A percentile compares a stretch with the other conserved stretches of the same genome.
phyloP scores from a whole-genome alignment of 2,888 invertebrate species.

The Cataglyphis albicans region DNA sequence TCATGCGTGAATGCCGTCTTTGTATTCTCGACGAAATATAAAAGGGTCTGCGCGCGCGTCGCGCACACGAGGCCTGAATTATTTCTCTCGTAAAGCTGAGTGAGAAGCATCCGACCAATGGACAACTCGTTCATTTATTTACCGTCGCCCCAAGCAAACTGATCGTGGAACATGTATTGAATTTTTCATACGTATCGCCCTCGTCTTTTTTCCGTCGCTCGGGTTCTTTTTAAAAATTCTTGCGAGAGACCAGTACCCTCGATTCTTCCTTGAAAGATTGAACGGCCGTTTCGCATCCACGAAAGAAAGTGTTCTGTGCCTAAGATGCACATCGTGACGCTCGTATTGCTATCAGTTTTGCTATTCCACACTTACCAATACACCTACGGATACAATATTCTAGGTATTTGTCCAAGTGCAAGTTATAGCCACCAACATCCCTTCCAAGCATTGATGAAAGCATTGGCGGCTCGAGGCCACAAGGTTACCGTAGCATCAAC shows the following conservation, averaged over 20 bases:
- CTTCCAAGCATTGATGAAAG: constrained; percentile 82
- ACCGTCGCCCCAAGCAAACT: constrained; percentile 67
- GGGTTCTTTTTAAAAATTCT: constrained; percentile 59
- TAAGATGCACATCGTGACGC: constrained; percentile 55
- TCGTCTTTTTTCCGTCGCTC: constrained; percentile 33
- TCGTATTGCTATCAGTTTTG: constrained; percentile 47
- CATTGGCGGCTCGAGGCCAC: constrained; percentile 79
- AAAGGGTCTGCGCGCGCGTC: constrained; percentile 57
- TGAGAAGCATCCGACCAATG: constrained; percentile 64
- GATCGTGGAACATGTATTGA: constrained; percentile 72
- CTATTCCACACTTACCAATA: constrained; percentile 47
- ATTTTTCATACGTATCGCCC: constrained; percentile 67
- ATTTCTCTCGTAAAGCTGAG: constrained; percentile 61
- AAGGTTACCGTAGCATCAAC: constrained; percentile 81
- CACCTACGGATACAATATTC: constrained; percentile 76
- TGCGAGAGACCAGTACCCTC: constrained; percentile 56
- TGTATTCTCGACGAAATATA: constrained; percentile 60
- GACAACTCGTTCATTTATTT: constrained; percentile 70
- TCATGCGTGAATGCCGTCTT: constrained; percentile 58
- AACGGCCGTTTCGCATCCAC: constrained; percentile 56
- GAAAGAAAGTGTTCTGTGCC: constrained; percentile 38
- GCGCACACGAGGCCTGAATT: constrained; percentile 61
- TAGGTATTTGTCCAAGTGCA: constrained; percentile 81
- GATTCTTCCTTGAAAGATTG: constrained; percentile 66
- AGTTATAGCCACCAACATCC: constrained; percentile 84